These are phyloP conservation scores for Leucophenga maculata DNA, from an alignment of 2,888 invertebrate genomes.

Conservation along the genomic window DNA sequence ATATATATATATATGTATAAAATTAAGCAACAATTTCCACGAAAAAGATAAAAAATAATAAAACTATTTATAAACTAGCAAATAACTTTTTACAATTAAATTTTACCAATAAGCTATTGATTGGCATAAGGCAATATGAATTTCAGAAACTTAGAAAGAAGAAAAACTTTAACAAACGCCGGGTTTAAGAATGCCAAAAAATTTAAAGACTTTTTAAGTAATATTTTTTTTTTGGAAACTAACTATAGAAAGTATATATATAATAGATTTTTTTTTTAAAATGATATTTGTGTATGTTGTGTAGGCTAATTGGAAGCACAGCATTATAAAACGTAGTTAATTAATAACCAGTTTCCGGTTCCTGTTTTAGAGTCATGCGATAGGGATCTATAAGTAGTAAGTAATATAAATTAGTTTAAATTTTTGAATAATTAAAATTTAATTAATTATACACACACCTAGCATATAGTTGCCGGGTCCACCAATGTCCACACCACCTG, in stretches of 20 bases:
- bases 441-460: slow-evolving; percentile 52
- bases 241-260: slow-evolving; percentile 6
- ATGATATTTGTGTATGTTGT: slow-evolving; percentile 1
- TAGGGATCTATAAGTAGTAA: slow-evolving; percentile 58
- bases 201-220: slow-evolving; percentile 41
- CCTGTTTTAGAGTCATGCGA: slow-evolving; percentile 71
- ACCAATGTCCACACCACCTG: slow-evolving; percentile 33
- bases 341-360: slow-evolving; percentile 71
- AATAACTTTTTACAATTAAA: slow-evolving; percentile 52
- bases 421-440: background rate
- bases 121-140: slow-evolving; percentile 51
- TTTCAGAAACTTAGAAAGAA: background rate
- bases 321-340: background rate
- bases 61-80: slow-evolving; percentile 43
- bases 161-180: slow-evolving; percentile 23
- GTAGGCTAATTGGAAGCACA: slow-evolving; percentile 46
- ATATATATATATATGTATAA: slow-evolving; percentile 32
- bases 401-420: background rate
- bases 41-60: slow-evolving; percentile 26
- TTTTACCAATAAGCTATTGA: background rate
- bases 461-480: slow-evolving; percentile 51
- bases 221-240: slow-evolving; percentile 21
- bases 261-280: slow-evolving; percentile 7
- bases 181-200: slow-evolving; percentile 46
- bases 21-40: slow-evolving; percentile 62